A percentile compares a stretch with the other conserved stretches of the same genome.
phyloP scores from a whole-genome alignment of 2,113 vertebrate species.

The Carollia perspicillata region DNA sequence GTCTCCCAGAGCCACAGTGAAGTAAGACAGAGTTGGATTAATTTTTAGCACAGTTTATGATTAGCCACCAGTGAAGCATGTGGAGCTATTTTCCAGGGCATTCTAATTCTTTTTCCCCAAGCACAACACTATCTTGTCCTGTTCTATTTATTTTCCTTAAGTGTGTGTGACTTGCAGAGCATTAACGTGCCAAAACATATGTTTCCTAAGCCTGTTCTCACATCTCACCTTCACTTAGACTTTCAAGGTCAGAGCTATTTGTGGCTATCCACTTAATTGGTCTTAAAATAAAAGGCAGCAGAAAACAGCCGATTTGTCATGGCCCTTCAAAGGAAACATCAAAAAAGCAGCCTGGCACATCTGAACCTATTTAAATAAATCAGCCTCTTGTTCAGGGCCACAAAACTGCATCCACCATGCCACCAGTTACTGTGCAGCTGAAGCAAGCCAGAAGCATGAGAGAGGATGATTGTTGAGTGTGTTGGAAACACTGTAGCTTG shows the following conservation, averaged over 20 bases:
- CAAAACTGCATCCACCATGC: conserved; percentile 21
- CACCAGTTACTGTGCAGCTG: not conserved
- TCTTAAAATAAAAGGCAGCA: conserved; percentile 63
- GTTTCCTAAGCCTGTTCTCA: conserved; percentile 68
- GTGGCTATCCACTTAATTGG: conserved; percentile 62
- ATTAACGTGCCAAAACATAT: conserved; percentile 47
- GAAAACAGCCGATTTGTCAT: conserved; percentile 49
- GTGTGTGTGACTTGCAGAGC: not conserved
- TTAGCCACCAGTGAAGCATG: conserved; percentile 27
- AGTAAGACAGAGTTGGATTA: conserved; percentile 85
- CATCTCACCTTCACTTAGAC: conserved; percentile 63
- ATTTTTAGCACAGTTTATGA: conserved; percentile 72
- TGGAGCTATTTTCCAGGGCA: conserved; percentile 46
- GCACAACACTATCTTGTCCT: conserved; percentile 50
- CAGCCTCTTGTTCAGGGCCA: conserved; percentile 20
- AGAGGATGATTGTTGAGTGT: not conserved
- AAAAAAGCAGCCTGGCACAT: conserved; percentile 53
- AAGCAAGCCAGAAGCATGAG: not conserved
- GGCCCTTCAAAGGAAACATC: conserved; percentile 26
- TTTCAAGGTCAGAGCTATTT: conserved; percentile 79
- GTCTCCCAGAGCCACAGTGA: conserved; percentile 80
- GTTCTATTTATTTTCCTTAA: conserved; percentile 57
- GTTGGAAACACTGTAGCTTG: conserved; percentile 51
- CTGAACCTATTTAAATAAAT: conserved; percentile 55
- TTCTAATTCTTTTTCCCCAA: conserved; percentile 44